These are phyloP conservation scores for Lycocerus yunnanus DNA, from an alignment of 2,888 invertebrate species.

Conservation along the genomic window DNA sequence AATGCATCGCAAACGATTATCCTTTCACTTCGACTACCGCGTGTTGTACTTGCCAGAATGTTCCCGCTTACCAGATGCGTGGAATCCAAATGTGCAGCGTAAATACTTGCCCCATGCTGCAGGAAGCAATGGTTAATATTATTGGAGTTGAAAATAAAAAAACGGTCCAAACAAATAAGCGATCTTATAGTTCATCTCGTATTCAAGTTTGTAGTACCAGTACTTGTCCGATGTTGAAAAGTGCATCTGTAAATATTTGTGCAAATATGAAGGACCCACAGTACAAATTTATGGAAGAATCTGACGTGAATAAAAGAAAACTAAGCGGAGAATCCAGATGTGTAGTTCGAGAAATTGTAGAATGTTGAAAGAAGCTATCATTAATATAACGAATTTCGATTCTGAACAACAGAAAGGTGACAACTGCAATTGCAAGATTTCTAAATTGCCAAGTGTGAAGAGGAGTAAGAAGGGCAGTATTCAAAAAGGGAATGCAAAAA, in stretches of 20 bases:
- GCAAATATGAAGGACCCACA: neutral
- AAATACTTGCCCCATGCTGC: neutral
- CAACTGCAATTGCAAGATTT: neutral
- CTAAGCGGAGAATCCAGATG: neutral
- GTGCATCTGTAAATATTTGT: neutral
- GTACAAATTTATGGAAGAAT: neutral
- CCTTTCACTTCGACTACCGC: neutral
- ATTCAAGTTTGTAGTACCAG: neutral
- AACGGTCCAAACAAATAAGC: neutral
- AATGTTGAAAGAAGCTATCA: neutral
- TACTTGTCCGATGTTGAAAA: neutral
- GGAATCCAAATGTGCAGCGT: neutral
- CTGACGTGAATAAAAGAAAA: neutral
- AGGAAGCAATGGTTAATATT: neutral
- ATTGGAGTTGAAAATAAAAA: neutral
- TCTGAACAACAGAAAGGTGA: neutral
- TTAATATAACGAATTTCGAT: neutral
- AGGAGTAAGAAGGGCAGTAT: neutral
- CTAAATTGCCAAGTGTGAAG: neutral
- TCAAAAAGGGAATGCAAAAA: neutral
- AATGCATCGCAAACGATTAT: neutral
- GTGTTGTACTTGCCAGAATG: neutral
- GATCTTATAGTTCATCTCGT: neutral
- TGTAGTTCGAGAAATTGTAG: neutral
- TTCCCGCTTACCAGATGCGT: neutral